Conservation (phyloP, 2,888 invertebrate genomes). For the Rosalia funebris region DNA sequence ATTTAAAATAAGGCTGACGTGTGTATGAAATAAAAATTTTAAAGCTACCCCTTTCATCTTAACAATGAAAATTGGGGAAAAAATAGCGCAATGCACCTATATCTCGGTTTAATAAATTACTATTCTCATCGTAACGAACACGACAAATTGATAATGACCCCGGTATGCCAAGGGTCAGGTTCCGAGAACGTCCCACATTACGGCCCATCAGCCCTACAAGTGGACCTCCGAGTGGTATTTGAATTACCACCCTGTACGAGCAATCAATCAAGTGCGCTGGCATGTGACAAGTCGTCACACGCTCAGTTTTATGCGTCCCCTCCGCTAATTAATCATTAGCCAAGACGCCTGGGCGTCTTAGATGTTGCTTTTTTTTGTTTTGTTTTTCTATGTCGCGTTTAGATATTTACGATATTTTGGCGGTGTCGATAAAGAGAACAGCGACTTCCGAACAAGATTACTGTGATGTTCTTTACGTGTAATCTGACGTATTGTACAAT, state of each 20-base stretch:
- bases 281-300: conserved; percentile 60
- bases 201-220: too few species aligned
- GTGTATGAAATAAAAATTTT: too few species aligned
- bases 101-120: too few species aligned
- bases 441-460: not conserved
- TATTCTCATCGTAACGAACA: too few species aligned
- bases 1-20: too few species aligned
- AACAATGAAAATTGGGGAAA: too few species aligned
- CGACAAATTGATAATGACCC: too few species aligned
- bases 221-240: conserved; percentile 27
- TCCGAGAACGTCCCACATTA: too few species aligned
- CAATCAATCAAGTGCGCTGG: conserved; percentile 51
- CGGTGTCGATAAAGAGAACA: not conserved
- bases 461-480: not conserved
- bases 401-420: not conserved
- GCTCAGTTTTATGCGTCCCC: conserved; percentile 58
- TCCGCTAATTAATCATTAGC: conserved; percentile 61
- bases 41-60: too few species aligned
- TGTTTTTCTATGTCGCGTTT: not conserved
- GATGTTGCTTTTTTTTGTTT: conserved; percentile 24
- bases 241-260: conserved; percentile 46
- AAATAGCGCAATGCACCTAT: too few species aligned
- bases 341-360: conserved; percentile 35
- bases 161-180: too few species aligned
- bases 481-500: too few species aligned